phyloP scores from a whole-genome alignment of 2,113 vertebrate genomes.

The Ophthalmolycus amberensis region DNA sequence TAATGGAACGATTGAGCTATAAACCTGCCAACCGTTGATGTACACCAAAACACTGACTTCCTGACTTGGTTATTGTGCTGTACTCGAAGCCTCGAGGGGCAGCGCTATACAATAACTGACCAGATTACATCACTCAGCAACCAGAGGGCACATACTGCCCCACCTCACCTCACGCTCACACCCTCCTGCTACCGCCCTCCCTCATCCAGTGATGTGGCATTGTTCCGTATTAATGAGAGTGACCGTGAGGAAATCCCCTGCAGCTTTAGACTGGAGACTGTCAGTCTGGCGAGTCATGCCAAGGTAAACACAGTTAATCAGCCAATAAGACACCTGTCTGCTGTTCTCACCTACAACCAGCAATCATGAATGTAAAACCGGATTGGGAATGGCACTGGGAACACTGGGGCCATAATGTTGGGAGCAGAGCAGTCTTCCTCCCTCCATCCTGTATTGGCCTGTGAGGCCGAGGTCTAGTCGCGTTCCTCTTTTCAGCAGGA shows the following conservation, averaged over 20 bases:
- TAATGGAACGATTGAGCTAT: conserved; percentile 57
- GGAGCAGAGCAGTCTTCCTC: conserved; percentile 58
- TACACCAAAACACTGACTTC: conserved; percentile 67
- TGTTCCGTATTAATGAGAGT: conserved; percentile 75
- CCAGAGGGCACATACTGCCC: conserved; percentile 41
- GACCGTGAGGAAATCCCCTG: conserved; percentile 79
- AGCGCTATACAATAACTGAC: conserved; percentile 53
- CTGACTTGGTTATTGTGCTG: conserved; percentile 65
- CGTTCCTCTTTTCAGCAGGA: conserved; percentile 67
- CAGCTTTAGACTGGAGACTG: conserved; percentile 62
- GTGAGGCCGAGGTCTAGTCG: conserved; percentile 34
- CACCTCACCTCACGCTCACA: conserved; percentile 40
- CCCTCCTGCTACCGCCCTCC: conserved; percentile 30
- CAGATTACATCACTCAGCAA: conserved; percentile 69
- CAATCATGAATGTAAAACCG: conserved; percentile 17
- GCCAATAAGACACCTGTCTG: conserved; percentile 64
- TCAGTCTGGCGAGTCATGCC: conserved; percentile 72
- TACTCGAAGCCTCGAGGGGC: conserved; percentile 57
- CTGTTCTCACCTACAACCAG: conserved; percentile 33
- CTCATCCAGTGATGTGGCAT: conserved; percentile 58
- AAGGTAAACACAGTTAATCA: conserved; percentile 78
- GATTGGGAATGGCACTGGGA: conserved; percentile 39
- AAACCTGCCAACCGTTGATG: conserved; percentile 73
- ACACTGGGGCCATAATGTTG: conserved; percentile 49
- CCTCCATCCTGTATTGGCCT: conserved; percentile 65